A percentile compares a stretch with the other conserved stretches of the same genome.
These are phyloP conservation scores for Lithobates sylvaticus DNA, from an alignment of 2,797 vertebrate species.

Conservation along the genomic window DNA sequence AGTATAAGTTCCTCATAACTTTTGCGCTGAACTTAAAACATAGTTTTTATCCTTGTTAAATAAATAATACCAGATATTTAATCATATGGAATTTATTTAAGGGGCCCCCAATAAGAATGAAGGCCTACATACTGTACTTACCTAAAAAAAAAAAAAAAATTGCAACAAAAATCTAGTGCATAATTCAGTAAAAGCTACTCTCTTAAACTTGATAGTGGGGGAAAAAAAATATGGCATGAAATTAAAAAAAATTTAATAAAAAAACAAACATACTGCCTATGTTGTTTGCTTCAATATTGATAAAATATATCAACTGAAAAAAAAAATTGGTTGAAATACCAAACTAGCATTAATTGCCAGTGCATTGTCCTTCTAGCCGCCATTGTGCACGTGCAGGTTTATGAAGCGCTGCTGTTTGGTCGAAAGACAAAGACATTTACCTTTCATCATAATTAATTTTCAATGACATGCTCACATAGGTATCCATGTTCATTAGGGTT, in stretches of 20 bases:
- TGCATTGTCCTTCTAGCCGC: neutral
- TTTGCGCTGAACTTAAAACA: no score
- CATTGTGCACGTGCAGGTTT: neutral
- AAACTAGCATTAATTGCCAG: neutral
- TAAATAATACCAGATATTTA: no score
- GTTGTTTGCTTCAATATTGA: no score
- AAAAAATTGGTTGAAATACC: neutral
- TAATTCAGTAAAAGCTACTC: neutral
- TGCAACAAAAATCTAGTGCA: no score
- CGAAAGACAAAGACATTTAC: neutral
- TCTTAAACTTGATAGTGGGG: no score
- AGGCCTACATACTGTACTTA: neutral
- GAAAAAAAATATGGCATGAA: neutral
- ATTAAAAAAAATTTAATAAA: neutral
- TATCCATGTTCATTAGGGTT: neutral
- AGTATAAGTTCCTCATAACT: no score
- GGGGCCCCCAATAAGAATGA: neutral
- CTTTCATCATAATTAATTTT: neutral
- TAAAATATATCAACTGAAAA: neutral
- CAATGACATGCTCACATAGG: neutral
- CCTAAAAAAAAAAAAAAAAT: no score
- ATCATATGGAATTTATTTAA: no score
- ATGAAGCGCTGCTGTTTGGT: neutral
- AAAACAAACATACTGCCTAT: no score
- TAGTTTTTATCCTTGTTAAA: no score